Evolutionary conservation across 1,140 invertebrate genomes (phyloP), one percentile per base, ranked within the genome.

Genomic region (Apis laboriosa): DNA sequence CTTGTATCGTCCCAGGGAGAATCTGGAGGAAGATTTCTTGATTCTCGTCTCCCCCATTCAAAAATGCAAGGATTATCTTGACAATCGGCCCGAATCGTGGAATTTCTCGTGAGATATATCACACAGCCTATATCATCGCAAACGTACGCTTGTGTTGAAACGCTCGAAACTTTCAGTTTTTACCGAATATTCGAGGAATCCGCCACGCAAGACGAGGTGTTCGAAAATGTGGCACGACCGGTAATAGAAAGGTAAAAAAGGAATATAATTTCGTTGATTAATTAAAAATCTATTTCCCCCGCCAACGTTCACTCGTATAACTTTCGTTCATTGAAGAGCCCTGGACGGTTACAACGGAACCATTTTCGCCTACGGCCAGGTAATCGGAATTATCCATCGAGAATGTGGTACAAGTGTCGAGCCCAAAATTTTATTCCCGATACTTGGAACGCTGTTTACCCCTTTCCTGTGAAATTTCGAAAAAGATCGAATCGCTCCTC

Each of bases 341-440:
- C 94, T 97, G 15, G 94, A 95, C 88, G 97, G 97, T 4, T 97
- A 97, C 94, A 97, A 97, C 94, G 97, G 97, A 73, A 97, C 97
- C n/a, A 97, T 98, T 81, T 97, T 98, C 94, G 97, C 97, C 0
- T 98, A 98, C 90, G 97, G 97, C 56, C 97, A 97, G 94, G 94
- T 94, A 92, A 88, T 75, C 80, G 24, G 49, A 61, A 7, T 51
- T 43, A 43, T 43, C 34, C 4, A 43, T 43, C 34, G 28, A n/a
- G 12, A 17, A 53, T 43, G 63, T 55, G 61, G n/a, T 8, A 4
- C 64, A 19, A 43, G 34, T 7, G 34, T 43, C 34, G 34, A 43
- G 5, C 34, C 5, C 34, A 43, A 43, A 43, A 43, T 7, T 43
- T 43, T 43, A 43, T 61, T 11, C 13, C 21, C 21, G 2, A 11